Percentiles rank a stretch among this genome's conserved stretches.
Conservation (phyloP, 2,888 invertebrate genomes). For the Uropetala carovei region DNA sequence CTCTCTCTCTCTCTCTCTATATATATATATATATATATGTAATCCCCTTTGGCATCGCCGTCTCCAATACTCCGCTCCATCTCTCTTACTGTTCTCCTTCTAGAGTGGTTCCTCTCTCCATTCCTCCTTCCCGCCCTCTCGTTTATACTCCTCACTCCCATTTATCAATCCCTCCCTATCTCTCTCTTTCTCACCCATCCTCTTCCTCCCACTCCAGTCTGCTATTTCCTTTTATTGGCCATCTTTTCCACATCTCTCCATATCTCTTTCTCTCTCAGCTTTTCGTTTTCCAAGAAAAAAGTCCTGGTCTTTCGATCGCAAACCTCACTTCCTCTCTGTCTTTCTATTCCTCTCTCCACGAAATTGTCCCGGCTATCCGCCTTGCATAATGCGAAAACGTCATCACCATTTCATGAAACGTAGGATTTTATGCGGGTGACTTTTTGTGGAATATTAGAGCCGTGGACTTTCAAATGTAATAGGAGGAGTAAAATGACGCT, state of each 20-base stretch:
- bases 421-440: neutral
- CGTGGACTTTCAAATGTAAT: neutral
- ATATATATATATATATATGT: no score
- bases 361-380: neutral
- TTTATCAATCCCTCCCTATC: neutral
- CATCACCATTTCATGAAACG: slow-evolving; percentile 48
- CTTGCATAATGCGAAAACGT: slow-evolving; percentile 30
- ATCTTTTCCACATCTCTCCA: neutral
- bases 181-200: neutral
- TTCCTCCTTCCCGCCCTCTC: neutral
- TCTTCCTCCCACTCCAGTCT: neutral
- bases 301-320: neutral
- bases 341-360: no score
- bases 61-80: no score
- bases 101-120: neutral
- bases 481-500: neutral
- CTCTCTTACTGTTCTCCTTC: no score
- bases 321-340: no score
- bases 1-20: neutral
- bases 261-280: neutral
- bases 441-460: neutral
- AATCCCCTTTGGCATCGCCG: no score
- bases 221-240: neutral
- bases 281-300: neutral
- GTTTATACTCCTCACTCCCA: neutral